Percentiles rank a stretch among this genome's conserved stretches.
phyloP scores from a whole-genome alignment of 2,113 vertebrate species.

The Prolemur simus region DNA sequence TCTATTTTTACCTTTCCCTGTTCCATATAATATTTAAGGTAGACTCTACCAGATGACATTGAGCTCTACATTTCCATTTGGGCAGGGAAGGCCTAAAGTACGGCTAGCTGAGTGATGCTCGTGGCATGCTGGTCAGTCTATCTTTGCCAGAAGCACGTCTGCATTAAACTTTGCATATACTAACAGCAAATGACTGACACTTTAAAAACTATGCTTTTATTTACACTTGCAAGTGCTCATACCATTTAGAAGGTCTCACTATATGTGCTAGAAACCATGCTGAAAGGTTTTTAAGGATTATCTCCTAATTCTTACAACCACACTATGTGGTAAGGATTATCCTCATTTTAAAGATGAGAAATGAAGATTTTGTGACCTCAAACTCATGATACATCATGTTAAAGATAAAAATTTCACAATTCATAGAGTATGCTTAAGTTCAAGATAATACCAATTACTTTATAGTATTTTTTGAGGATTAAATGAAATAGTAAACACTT shows the following conservation, averaged over 20 bases:
- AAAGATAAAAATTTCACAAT: slow-evolving; percentile 21
- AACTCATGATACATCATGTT: neutral
- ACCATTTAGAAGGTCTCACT: neutral
- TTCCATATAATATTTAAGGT: neutral
- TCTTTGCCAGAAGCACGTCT: neutral
- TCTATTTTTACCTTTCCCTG: neutral
- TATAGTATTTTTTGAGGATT: neutral
- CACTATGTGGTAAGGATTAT: neutral
- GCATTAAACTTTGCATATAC: neutral
- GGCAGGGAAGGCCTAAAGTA: neutral
- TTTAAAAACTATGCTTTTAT: slow-evolving; percentile 8
- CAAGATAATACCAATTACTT: neutral
- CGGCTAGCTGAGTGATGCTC: neutral
- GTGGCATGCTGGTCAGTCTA: neutral
- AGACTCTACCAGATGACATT: neutral
- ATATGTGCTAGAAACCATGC: neutral
- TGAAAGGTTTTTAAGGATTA: slow-evolving; percentile 35
- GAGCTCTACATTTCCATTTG: neutral
- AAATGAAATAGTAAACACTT: neutral
- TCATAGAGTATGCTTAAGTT: neutral
- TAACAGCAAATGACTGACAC: neutral
- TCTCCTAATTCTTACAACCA: slow-evolving; percentile 24
- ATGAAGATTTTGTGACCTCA: neutral
- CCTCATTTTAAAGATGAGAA: slow-evolving; percentile 31
- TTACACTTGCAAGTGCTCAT: neutral